phyloP scores from a whole-genome alignment of 1,140 invertebrate species.

The Dendrolimus punctatus region DNA sequence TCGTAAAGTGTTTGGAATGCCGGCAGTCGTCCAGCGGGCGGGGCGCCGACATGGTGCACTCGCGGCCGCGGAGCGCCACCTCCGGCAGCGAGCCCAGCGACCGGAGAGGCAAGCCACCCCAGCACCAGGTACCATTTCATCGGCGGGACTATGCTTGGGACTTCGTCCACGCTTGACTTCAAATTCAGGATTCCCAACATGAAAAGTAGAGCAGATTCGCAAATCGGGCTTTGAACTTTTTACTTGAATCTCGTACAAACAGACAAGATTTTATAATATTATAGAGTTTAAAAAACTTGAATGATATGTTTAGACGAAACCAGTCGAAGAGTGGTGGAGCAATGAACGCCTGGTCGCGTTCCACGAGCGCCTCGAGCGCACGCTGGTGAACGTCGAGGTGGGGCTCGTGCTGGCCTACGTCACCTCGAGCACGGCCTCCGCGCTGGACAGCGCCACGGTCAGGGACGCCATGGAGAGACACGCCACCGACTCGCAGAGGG shows the following conservation, averaged over 20 bases:
- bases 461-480: slow-evolving; percentile 41
- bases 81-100: slow-evolving; percentile 48
- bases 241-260: too few relatives aligned
- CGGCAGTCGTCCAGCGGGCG: slow-evolving; percentile 41
- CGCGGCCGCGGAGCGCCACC: slow-evolving; percentile 31
- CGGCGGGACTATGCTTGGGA: too few relatives aligned
- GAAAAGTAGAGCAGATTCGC: too few relatives aligned
- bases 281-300: too few relatives aligned
- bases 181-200: too few relatives aligned
- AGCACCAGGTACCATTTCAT: neutral
- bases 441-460: slow-evolving; percentile 29
- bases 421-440: slow-evolving; percentile 25
- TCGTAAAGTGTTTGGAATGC: neutral
- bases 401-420: slow-evolving; percentile 37
- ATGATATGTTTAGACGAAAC: slow-evolving; percentile 1
- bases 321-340: slow-evolving; percentile 13
- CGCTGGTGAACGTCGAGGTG: slow-evolving; percentile 30
- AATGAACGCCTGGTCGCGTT: slow-evolving; percentile 22
- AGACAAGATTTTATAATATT: too few relatives aligned
- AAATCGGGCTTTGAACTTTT: too few relatives aligned
- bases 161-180: too few relatives aligned
- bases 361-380: slow-evolving; percentile 29
- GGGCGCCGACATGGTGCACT: slow-evolving; percentile 36
- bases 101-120: slow-evolving; percentile 14
- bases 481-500: slow-evolving; percentile 14